Conservation (phyloP, 1,140 invertebrate species). For the Aleiodes sp. region DNA sequence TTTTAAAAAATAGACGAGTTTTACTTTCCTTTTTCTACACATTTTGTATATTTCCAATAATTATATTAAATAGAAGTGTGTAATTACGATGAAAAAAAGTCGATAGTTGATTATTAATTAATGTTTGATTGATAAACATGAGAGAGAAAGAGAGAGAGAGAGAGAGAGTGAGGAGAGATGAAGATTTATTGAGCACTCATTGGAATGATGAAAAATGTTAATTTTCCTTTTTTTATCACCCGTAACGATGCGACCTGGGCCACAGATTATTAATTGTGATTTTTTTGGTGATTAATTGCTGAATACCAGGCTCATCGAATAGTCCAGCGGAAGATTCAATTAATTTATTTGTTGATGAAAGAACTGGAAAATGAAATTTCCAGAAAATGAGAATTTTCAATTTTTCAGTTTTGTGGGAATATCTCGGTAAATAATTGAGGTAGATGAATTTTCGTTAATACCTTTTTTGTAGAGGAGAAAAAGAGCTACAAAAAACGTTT, state of each 20-base stretch:
- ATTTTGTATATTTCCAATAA: conserved; percentile 50
- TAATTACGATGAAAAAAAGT: conserved; percentile 43
- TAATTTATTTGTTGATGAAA: not conserved
- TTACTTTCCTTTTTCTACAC: conserved; percentile 50
- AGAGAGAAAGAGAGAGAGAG: conserved; percentile 2
- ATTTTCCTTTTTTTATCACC: conserved; percentile 47
- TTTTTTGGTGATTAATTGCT: too few species aligned
- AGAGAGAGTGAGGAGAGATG: not conserved
- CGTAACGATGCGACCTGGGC: conserved; percentile 46
- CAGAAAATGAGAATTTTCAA: too few species aligned
- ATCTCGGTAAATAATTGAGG: too few species aligned
- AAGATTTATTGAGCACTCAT: not conserved
- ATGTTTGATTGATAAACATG: conserved; percentile 42
- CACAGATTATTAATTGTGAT: conserved; percentile 22
- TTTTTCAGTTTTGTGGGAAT: too few species aligned
- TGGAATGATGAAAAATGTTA: not conserved
- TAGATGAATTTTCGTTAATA: too few species aligned
- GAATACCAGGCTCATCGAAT: conserved; percentile 24
- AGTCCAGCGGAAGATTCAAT: conserved; percentile 14
- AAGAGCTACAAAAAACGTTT: too few species aligned
- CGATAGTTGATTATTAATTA: conserved; percentile 46
- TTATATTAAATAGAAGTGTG: conserved; percentile 35
- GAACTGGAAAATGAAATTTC: not conserved
- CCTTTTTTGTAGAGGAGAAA: too few species aligned
- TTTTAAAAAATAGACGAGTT: conserved; percentile 36